Conservation (phyloP, 2,113 vertebrate species). For the Camelus bactrianus region DNA sequence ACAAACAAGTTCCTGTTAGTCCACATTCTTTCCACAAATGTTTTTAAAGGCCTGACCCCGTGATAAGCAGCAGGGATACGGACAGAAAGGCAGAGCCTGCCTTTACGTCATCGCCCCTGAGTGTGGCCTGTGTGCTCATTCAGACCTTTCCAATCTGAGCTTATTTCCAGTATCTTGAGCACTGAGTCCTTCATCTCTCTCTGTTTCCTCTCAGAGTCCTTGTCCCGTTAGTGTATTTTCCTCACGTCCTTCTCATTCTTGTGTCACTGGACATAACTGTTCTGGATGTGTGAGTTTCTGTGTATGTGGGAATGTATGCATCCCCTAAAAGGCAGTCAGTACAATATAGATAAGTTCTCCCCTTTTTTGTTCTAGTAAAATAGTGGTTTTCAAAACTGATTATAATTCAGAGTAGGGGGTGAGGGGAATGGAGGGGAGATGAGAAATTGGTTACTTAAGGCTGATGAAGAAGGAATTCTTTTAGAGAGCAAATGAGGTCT, state of each 20-base stretch:
- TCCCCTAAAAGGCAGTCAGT: neutral
- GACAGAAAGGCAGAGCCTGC: neutral
- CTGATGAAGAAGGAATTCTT: neutral
- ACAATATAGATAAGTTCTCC: neutral
- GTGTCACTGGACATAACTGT: neutral
- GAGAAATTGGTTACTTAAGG: neutral
- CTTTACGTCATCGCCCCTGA: neutral
- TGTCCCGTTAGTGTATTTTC: neutral
- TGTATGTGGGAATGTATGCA: neutral
- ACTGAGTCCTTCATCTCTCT: neutral
- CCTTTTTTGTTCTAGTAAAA: neutral
- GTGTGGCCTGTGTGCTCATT: accelerated
- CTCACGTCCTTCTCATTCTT: neutral
- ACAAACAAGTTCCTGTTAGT: neutral
- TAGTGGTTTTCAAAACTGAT: neutral
- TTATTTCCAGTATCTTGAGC: neutral
- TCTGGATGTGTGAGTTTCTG: neutral
- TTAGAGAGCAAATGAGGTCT: neutral
- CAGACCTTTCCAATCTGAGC: neutral
- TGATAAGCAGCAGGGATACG: too few species aligned
- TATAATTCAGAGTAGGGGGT: neutral
- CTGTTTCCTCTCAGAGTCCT: neutral
- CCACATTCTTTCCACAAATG: neutral
- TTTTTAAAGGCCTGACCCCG: neutral
- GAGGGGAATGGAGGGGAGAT: too few species aligned